phyloP scores from a whole-genome alignment of 2,113 vertebrate species.

The Ptyas mucosa region DNA sequence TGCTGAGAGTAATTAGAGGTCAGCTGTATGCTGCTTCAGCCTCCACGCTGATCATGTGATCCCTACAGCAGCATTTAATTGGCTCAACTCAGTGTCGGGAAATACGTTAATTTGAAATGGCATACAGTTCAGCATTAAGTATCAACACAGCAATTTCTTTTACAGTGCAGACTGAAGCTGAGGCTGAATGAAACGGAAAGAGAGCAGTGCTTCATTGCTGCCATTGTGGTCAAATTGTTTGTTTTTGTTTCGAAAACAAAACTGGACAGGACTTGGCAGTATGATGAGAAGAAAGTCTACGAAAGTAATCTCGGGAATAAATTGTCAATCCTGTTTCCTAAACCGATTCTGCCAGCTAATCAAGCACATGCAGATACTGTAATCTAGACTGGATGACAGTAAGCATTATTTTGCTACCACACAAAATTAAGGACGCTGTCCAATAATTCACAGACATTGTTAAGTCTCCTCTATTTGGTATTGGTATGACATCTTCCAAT shows the following conservation, averaged over 20 bases:
- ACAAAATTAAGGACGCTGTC: background rate
- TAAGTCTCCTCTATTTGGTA: background rate
- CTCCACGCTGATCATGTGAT: background rate
- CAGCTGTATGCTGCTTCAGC: background rate
- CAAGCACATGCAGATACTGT: background rate
- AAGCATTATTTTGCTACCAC: background rate
- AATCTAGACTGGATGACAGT: background rate
- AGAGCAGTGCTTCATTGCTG: background rate
- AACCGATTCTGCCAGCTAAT: background rate
- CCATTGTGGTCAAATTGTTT: background rate
- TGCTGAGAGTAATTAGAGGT: background rate
- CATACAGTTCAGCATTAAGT: background rate
- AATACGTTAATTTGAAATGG: background rate
- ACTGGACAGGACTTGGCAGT: background rate
- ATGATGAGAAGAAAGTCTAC: background rate
- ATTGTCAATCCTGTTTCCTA: background rate
- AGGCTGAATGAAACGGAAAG: background rate
- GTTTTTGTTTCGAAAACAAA: background rate
- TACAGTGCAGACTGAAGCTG: background rate
- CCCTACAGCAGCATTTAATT: background rate
- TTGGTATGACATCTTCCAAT: background rate
- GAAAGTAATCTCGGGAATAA: background rate
- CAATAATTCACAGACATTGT: background rate
- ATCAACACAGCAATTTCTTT: background rate
- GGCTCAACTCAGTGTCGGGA: background rate